Conservation (phyloP, 1,140 invertebrate genomes). For the Drosophila ambigua region DNA sequence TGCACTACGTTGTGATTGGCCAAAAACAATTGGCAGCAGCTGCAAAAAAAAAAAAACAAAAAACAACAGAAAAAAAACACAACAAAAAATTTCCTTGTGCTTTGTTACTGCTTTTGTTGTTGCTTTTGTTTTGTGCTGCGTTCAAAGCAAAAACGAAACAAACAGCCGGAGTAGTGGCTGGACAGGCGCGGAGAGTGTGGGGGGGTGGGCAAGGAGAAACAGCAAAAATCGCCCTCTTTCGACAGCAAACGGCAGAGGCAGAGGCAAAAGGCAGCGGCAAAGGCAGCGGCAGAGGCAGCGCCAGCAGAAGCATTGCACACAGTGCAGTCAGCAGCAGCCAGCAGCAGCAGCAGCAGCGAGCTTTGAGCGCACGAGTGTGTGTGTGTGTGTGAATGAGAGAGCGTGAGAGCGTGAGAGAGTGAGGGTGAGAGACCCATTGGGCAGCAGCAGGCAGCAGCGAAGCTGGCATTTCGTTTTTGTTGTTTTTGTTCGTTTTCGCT, state of each 20-base stretch:
- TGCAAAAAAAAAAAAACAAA: slow-evolving; percentile 72
- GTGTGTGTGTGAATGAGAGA: slow-evolving; percentile 23
- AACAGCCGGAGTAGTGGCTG: slow-evolving; percentile 17
- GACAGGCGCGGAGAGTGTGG: background rate
- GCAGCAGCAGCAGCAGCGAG: slow-evolving; percentile 16
- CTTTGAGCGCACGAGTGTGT: background rate
- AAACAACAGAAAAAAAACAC: slow-evolving; percentile 45
- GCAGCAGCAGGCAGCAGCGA: slow-evolving; percentile 27
- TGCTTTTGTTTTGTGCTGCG: slow-evolving; percentile 42
- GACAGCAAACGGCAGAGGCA: slow-evolving; percentile 50
- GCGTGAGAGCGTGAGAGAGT: slow-evolving; percentile 15
- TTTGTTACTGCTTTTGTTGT: background rate
- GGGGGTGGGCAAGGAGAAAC: slow-evolving; percentile 5
- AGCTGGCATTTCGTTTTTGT: slow-evolving; percentile 49
- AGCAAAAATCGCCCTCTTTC: slow-evolving; percentile 73
- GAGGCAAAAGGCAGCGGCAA: slow-evolving; percentile 11
- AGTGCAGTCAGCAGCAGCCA: background rate
- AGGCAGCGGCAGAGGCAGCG: slow-evolving; percentile 14
- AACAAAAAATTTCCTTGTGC: slow-evolving; percentile 24
- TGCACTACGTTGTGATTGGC: slow-evolving; percentile 83
- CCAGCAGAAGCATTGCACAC: background rate
- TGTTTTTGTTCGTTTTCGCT: slow-evolving; percentile 41
- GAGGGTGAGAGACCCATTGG: slow-evolving; percentile 33
- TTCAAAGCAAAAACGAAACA: slow-evolving; percentile 49
- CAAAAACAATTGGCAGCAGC: slow-evolving; percentile 81